Base-by-base conservation (phyloP, 1,140 invertebrate species). In the Sitodiplosis mosellana region DNA sequence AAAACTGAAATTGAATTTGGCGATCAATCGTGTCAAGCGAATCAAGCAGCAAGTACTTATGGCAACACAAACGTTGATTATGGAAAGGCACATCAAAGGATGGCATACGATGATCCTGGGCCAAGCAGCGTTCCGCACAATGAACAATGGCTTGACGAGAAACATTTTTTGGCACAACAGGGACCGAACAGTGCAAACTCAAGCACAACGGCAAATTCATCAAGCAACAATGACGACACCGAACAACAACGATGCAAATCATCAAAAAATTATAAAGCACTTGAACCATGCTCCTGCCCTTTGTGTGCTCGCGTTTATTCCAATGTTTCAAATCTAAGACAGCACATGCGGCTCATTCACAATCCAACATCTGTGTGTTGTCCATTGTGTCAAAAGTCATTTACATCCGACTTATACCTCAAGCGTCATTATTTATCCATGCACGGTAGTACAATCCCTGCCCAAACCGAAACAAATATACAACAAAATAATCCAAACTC, bases 341-440 rank as follows among this genome's bases (percentile, higher is more conserved):
- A 83, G 69, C 80, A 83, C 69, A 80, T 82, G 71, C 77, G 79
- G 59, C 75, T 82, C 54, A 81, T 83, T 68, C 80, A 83, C 70
- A 78, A 79, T 69, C 78, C 80, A 58, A 77, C 78, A 66, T 77
- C 75, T 65, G 78, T 80, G 55, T 74, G 71, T 63, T 82, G 80
- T 70, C 71, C 71, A 59, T 70, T 78, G 53, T 83, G 80, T 69
- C 74, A 73, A 60, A 81, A 80, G 72, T 72, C 74, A 59, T 83
- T 82, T 71, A 81, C 81, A 72, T 81, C 78, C 60, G 77, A 79
- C 70, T 73, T 83, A 56, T 83, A 83, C 65, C 71, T 82, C 55
- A 74, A 78, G 57, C 72, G 80, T 48, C 80, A 82, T 66, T 66
- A 76, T 52, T 67, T 73, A 53, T 72, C 69, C 59, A 71, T 72